Evolutionary conservation across 1,140 invertebrate genomes (phyloP), one percentile per base, ranked within the genome.

Genomic region (Drosophila littoralis): DNA sequence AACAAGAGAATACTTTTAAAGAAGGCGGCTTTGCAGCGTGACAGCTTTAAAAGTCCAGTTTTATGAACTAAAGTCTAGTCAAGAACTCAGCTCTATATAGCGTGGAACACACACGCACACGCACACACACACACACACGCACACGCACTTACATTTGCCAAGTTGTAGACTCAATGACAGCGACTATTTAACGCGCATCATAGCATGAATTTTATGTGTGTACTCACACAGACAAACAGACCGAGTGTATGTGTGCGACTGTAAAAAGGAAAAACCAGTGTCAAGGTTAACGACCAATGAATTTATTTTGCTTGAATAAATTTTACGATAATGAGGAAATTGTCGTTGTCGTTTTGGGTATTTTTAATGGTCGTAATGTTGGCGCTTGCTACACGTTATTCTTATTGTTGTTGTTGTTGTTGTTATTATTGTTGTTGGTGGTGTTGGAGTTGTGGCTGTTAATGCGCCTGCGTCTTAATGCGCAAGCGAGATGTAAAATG

Each of bases 211-310:
- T 88, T 83, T 77, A 86, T 83, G 75, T 45, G 63, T 67, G 52
- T 73, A 60, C 73, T 55, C 60, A 58, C 70, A 71, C 64, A 65
- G 54, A 46, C 52, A 57, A 40, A 52, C 60, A 75, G 48, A 28
- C 4, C 48, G 50, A 36, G 52, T 7, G 57, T 57, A 54, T 28
- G 55, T 48, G 59, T 50, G 17, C 28, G 65, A 51, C 38, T 66
- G 74, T 69, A 82, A 76, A 77, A 90, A 91, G 85, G 91, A 82
- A 91, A 91, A 92, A 90, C 82, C 91, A 92, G 91, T 92, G 91
- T 92, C 91, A 92, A 92, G 91, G 91, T 92, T 92, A 92, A 92
- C 91, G 91, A 92, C 91, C 91, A 92, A 92, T 92, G 91, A 92
- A 92, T 92, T 92, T 92, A 92, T 92, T 92, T 92, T 92, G 91